These are phyloP conservation scores for Neolamprologus longior DNA, from an alignment of 2,113 vertebrate species.

Conservation along the genomic window DNA sequence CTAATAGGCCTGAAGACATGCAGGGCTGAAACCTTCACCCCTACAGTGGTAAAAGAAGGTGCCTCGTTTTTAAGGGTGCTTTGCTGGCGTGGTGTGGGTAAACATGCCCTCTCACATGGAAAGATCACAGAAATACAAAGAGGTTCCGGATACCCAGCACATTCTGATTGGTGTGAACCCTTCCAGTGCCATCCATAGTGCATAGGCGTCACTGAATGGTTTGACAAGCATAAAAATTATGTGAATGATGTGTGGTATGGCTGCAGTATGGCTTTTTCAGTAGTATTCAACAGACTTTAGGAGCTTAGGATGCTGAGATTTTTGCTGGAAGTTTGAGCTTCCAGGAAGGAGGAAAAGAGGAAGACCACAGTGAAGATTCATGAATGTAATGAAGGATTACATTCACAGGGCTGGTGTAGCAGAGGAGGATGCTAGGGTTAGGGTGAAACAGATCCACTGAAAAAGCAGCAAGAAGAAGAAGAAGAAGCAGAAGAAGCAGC, in stretches of 20 bases:
- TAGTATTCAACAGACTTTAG: neutral
- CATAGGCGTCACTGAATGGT: neutral
- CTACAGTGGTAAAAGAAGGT: neutral
- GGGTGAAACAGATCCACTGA: neutral
- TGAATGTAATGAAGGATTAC: neutral
- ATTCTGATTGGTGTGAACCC: neutral
- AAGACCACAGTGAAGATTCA: neutral
- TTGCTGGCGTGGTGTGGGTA: neutral
- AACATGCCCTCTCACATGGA: neutral
- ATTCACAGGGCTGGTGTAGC: neutral
- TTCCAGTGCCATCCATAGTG: neutral
- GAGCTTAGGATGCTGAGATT: neutral
- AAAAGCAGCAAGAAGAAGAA: neutral
- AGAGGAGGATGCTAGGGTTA: neutral
- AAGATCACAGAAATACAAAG: neutral
- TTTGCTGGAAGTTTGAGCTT: neutral
- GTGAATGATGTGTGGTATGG: neutral
- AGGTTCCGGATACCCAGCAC: neutral
- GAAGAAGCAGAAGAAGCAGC: rapidly evolving
- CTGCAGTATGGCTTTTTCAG: neutral
- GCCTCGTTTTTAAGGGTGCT: neutral
- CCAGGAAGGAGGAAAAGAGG: neutral
- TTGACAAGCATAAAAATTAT: neutral
- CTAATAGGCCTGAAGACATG: neutral
- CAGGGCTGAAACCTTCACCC: neutral